Evolutionary conservation across 2,888 invertebrate genomes (phyloP).

Genomic region (Xestoiulus laeticollis): DNA sequence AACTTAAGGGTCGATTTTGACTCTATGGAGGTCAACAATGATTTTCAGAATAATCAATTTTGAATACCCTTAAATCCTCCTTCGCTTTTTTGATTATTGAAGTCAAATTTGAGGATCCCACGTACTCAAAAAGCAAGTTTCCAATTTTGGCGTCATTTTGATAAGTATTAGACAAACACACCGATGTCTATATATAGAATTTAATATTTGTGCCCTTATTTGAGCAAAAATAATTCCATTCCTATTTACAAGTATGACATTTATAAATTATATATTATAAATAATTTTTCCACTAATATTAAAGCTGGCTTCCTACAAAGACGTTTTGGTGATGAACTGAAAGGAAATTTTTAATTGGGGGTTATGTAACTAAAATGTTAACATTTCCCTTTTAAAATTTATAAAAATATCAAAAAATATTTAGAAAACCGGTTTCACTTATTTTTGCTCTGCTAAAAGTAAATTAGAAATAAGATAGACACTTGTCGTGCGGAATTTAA

Average conservation of each 20-base stretch:
- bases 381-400: not conserved
- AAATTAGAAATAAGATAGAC: not conserved
- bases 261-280: not conserved
- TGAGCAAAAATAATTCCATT: not conserved
- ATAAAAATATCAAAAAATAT: not conserved
- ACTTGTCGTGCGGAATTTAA: not conserved
- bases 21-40: not conserved
- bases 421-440: not conserved
- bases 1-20: not conserved
- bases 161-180: not conserved
- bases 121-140: not conserved
- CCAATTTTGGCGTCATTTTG: not conserved
- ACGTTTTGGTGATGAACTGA: not conserved
- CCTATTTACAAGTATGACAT: not conserved
- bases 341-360: not conserved
- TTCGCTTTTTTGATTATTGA: not conserved
- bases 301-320: not conserved
- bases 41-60: not conserved
- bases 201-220: not conserved
- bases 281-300: not conserved
- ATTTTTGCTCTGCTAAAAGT: not conserved
- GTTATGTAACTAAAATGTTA: not conserved
- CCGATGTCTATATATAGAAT: not conserved
- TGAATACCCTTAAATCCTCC: not conserved
- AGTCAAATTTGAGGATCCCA: not conserved